Conservation (phyloP, 1,140 invertebrate genomes). For the Micrasema longulum region DNA sequence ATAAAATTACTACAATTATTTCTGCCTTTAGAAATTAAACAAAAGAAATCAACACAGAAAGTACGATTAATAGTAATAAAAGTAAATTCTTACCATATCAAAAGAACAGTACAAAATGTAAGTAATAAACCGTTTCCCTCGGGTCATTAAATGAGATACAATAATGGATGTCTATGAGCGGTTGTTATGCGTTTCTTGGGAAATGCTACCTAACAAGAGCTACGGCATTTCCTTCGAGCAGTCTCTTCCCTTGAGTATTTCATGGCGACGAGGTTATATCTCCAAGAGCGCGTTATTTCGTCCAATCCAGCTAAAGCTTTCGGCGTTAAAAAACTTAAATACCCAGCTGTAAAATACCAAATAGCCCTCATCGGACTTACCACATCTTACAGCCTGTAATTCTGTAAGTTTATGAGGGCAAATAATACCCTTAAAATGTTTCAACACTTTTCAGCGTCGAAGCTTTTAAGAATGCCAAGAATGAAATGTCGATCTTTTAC, state of each 20-base stretch:
- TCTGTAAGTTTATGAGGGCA: slow-evolving; percentile 16
- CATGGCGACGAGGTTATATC: slow-evolving; percentile 38
- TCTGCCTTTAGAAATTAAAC: no score
- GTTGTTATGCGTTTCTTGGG: slow-evolving; percentile 33
- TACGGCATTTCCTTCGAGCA: background rate
- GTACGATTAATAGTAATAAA: no score
- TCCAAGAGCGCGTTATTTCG: slow-evolving; percentile 27
- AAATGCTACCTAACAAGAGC: slow-evolving; percentile 31
- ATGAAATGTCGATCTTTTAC: no score
- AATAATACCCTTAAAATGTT: slow-evolving; percentile 33
- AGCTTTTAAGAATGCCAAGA: background rate
- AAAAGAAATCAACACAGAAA: no score
- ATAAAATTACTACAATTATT: no score
- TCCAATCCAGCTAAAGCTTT: slow-evolving; percentile 36
- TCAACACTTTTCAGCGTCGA: slow-evolving; percentile 16
- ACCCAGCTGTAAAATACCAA: slow-evolving; percentile 40
- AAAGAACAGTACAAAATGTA: no score
- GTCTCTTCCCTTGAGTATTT: slow-evolving; percentile 27
- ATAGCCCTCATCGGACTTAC: slow-evolving; percentile 37
- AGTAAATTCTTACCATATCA: no score
- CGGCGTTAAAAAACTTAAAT: slow-evolving; percentile 48
- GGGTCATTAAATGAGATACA: background rate
- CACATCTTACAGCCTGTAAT: slow-evolving; percentile 29
- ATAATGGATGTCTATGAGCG: slow-evolving; percentile 16
- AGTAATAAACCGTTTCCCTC: background rate